Conservation (phyloP, 2,888 invertebrate genomes). For the Epinotia brunnichana region DNA sequence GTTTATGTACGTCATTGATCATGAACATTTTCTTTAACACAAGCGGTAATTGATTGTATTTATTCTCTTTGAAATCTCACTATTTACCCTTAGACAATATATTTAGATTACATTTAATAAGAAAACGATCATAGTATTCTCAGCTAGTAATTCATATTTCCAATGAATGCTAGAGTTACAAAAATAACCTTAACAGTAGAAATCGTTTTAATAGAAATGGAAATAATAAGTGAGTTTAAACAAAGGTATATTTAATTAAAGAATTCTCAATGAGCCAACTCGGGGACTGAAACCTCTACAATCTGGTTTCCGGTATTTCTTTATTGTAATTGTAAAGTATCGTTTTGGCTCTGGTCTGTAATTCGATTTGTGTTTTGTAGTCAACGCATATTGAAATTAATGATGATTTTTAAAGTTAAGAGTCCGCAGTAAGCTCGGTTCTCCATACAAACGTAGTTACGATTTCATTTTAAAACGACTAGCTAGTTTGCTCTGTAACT, state of each 20-base stretch:
- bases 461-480: no score
- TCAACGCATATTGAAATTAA: no score
- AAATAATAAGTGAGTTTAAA: slow-evolving; percentile 22
- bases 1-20: neutral
- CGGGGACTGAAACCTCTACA: slow-evolving; percentile 3
- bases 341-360: neutral
- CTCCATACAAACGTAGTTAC: no score
- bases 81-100: no score
- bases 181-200: slow-evolving; percentile 31
- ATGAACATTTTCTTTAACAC: no score
- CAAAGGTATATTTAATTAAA: slow-evolving; percentile 45
- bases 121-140: neutral
- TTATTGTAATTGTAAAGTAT: neutral
- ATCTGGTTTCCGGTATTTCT: slow-evolving; percentile 1
- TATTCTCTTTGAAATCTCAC: no score
- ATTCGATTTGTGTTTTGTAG: no score
- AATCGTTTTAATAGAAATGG: slow-evolving; percentile 43
- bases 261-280: slow-evolving; percentile 40
- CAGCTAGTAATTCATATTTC: neutral
- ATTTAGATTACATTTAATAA: no score
- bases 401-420: no score
- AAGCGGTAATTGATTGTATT: no score
- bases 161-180: neutral
- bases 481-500: no score
- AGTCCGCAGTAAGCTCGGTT: no score